phyloP scores from a whole-genome alignment of 2,113 vertebrate genomes.

The Colius striatus region DNA sequence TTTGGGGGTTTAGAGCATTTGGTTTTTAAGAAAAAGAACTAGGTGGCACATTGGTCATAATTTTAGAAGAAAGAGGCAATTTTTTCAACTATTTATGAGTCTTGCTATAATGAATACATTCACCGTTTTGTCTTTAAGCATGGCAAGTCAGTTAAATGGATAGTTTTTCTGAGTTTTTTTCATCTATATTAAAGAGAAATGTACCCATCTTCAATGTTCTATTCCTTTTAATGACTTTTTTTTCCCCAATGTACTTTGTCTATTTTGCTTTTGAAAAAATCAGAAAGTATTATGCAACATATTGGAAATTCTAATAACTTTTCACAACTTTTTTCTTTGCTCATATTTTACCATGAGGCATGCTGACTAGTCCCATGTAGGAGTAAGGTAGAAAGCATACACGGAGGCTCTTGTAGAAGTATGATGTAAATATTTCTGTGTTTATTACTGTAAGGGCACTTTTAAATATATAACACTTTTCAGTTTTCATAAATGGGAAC shows the following conservation, averaged over 20 bases:
- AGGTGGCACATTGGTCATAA: not conserved
- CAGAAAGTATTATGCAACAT: not conserved
- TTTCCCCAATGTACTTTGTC: not conserved
- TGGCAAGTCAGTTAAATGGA: not conserved
- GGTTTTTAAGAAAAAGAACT: not conserved
- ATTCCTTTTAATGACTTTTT: not conserved
- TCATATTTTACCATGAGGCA: not conserved
- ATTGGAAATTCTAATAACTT: not conserved
- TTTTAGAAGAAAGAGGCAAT: not conserved
- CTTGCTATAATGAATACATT: not conserved
- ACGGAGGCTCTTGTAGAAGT: not conserved
- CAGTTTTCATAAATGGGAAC: not conserved
- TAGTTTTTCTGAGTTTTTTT: not conserved
- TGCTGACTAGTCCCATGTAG: not conserved
- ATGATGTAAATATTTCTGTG: not conserved
- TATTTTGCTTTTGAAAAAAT: not conserved
- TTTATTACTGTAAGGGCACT: not conserved
- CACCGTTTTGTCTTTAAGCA: not conserved
- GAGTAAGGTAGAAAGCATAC: not conserved
- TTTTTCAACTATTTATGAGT: not conserved
- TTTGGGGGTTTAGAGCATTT: not conserved
- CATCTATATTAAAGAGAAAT: not conserved
- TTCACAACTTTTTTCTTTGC: not conserved
- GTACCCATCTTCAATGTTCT: not conserved
- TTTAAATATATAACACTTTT: not conserved